A percentile compares a stretch with the other conserved stretches of the same genome.
Evolutionary conservation across 2,113 vertebrate genomes (phyloP).

Genomic region (Equus quagga): DNA sequence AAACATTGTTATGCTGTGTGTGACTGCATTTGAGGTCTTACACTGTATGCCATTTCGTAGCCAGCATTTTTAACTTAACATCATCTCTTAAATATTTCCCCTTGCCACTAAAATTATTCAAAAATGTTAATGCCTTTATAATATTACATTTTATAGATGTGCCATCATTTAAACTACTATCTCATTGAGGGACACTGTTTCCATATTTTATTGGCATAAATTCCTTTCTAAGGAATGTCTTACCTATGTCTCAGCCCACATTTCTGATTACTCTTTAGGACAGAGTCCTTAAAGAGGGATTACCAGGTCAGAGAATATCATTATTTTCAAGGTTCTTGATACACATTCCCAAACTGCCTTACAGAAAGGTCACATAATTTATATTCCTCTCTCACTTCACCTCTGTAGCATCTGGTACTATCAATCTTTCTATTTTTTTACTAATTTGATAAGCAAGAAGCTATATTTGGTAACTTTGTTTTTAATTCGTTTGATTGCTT

Average conservation of each 20-base stretch:
- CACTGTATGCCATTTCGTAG: neutral
- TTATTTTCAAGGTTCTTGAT: conserved; percentile 1
- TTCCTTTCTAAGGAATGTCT: neutral
- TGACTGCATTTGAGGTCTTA: neutral
- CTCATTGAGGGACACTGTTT: neutral
- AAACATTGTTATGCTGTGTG: no score
- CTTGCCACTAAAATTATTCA: neutral
- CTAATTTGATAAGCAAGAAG: conserved; percentile 37
- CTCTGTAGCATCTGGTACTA: neutral
- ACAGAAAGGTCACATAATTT: conserved; percentile 10
- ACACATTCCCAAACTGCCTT: neutral
- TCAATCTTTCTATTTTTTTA: conserved; percentile 44
- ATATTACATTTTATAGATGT: neutral
- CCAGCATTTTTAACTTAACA: neutral
- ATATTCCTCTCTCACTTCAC: neutral
- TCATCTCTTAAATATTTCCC: neutral
- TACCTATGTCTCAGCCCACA: neutral
- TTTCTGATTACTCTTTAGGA: neutral
- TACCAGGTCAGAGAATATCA: neutral
- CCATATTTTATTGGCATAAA: neutral
- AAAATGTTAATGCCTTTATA: neutral
- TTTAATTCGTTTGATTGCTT: conserved; percentile 41
- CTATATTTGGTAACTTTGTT: neutral
- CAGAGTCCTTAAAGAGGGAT: neutral
- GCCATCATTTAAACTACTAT: neutral